phyloP scores from a whole-genome alignment of 2,113 vertebrate genomes.

The Microcebus murinus region DNA sequence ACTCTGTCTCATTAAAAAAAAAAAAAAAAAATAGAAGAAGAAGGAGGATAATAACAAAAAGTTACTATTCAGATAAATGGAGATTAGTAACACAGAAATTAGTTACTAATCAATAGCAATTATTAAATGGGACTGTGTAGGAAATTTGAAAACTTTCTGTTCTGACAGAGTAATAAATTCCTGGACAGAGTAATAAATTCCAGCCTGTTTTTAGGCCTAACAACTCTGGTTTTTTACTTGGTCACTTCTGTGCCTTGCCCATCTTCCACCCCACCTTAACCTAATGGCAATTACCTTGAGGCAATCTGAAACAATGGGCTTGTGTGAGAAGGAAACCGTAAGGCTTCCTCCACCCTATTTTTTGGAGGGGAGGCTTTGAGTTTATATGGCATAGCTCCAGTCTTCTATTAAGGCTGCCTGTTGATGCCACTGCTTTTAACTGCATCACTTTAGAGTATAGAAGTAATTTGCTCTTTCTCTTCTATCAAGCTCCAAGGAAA shows the following conservation, averaged over 20 bases:
- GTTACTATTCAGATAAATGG: neutral
- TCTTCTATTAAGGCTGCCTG: neutral
- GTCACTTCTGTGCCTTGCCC: neutral
- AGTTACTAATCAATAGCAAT: neutral
- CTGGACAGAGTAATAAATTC: neutral
- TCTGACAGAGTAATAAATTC: neutral
- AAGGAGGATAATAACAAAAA: neutral
- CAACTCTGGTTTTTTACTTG: neutral
- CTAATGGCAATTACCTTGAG: neutral
- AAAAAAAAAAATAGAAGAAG: no score
- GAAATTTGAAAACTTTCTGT: constrained; percentile 17
- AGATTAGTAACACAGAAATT: constrained; percentile 6
- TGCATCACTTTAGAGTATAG: neutral
- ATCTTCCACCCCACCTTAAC: neutral
- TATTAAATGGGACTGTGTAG: neutral
- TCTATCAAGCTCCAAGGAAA: neutral
- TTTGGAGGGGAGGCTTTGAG: neutral
- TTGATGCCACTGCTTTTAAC: neutral
- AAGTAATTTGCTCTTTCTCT: neutral
- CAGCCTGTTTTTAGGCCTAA: neutral
- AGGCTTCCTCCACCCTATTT: neutral
- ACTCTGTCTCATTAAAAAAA: no score
- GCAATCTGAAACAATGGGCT: neutral
- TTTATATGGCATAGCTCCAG: neutral
- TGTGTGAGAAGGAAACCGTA: neutral